phyloP scores from a whole-genome alignment of 1,140 invertebrate species.

The Drosophila athabasca region DNA sequence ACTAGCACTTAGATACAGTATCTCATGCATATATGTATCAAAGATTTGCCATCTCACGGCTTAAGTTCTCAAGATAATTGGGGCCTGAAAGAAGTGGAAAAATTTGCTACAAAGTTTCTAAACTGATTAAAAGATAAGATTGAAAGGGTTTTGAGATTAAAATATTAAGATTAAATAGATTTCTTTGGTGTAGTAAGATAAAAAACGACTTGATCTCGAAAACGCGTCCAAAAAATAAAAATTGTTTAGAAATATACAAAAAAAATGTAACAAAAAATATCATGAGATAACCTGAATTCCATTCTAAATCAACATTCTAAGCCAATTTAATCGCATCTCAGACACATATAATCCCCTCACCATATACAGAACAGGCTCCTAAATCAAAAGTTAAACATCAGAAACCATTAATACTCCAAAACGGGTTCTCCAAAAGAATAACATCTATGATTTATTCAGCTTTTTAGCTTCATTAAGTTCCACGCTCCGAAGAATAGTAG shows the following conservation, averaged over 20 bases:
- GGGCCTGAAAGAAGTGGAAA: too few species aligned
- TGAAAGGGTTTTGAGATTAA: neutral
- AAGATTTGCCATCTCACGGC: too few species aligned
- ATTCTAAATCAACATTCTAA: neutral
- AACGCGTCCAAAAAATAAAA: slow-evolving; percentile 10
- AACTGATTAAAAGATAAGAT: slow-evolving; percentile 1
- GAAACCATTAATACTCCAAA: slow-evolving; percentile 6
- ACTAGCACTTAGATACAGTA: too few species aligned
- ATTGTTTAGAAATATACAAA: slow-evolving; percentile 18
- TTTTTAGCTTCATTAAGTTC: slow-evolving; percentile 6
- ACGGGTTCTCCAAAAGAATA: slow-evolving; percentile 1
- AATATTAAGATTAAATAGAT: neutral
- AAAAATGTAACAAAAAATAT: too few species aligned
- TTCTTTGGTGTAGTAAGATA: neutral
- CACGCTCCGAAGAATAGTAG: neutral
- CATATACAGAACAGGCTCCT: neutral
- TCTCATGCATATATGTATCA: too few species aligned
- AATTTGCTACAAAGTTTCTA: neutral
- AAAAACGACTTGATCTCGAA: too few species aligned
- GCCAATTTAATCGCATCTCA: neutral
- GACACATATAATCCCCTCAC: too few species aligned
- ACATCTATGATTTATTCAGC: slow-evolving; percentile 9
- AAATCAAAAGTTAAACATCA: slow-evolving; percentile 5
- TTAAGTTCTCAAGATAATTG: too few species aligned
- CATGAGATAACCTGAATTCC: too few species aligned